A percentile compares a stretch with the other conserved stretches of the same genome.
These are phyloP conservation scores for Rousettus leschenaultii DNA, from an alignment of 2,113 vertebrate species.

Conservation along the genomic window DNA sequence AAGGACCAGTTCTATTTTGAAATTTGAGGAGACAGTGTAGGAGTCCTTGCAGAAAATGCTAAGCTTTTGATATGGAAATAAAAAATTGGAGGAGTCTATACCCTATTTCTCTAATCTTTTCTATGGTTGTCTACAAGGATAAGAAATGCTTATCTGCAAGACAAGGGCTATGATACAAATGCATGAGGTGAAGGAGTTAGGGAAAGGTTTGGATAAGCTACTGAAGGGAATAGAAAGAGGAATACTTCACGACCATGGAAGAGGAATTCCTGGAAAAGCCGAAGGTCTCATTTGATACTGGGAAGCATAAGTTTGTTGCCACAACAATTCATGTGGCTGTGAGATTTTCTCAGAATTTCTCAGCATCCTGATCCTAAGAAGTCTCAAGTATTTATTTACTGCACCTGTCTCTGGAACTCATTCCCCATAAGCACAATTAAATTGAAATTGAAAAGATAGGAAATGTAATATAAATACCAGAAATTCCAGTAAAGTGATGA, in stretches of 20 bases:
- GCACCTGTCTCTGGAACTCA: not conserved
- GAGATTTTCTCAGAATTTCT: not conserved
- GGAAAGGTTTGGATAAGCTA: not conserved
- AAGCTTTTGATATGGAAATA: not conserved
- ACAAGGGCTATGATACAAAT: too few relatives aligned
- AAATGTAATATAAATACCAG: not conserved
- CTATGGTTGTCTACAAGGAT: not conserved
- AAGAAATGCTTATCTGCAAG: not conserved
- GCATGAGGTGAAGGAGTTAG: not conserved
- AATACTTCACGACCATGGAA: not conserved
- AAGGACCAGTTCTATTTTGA: not conserved
- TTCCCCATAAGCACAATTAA: not conserved
- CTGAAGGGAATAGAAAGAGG: not conserved
- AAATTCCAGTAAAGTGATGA: not conserved
- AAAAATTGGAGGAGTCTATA: not conserved
- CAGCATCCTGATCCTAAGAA: not conserved
- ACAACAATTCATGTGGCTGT: not conserved
- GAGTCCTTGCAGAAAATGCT: not conserved
- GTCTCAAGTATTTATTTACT: not conserved
- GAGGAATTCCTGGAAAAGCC: not conserved
- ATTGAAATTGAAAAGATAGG: not conserved
- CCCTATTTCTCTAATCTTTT: not conserved
- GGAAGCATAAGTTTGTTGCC: not conserved
- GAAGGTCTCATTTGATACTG: not conserved
- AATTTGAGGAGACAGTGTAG: not conserved